Conservation (phyloP, 2,797 vertebrate species). For the Brotula barbata region DNA sequence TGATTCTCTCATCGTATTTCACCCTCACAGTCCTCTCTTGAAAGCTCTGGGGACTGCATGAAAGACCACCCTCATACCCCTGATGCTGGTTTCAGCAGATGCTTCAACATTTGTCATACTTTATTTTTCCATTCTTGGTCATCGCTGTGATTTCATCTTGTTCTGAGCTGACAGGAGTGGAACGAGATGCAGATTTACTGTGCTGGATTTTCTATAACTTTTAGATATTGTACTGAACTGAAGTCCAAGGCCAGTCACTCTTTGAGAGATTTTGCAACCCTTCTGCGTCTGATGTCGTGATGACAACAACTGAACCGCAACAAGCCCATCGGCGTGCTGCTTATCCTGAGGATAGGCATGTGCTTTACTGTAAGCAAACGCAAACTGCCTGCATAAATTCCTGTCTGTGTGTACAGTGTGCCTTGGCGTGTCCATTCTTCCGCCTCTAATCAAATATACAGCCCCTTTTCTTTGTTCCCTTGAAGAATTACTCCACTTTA, state of each 20-base stretch:
- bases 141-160: background rate
- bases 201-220: background rate
- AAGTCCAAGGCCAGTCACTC: background rate
- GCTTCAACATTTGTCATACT: background rate
- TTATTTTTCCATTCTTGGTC: background rate
- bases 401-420: slow-evolving; percentile 3
- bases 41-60: too few relatives aligned
- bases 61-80: background rate
- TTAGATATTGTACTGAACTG: background rate
- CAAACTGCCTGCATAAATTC: slow-evolving; percentile 4
- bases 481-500: background rate
- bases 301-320: slow-evolving; percentile 12
- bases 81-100: background rate
- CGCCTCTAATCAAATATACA: background rate
- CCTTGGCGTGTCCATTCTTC: background rate
- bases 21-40: too few relatives aligned
- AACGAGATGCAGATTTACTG: background rate
- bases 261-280: background rate
- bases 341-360: slow-evolving; percentile 3
- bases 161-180: too few relatives aligned
- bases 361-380: background rate
- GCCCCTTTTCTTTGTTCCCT: background rate
- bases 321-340: background rate
- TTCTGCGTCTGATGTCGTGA: background rate
- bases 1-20: too few relatives aligned